Evolutionary conservation across 2,113 vertebrate genomes (phyloP).

Genomic region (Regulus satrapa): DNA sequence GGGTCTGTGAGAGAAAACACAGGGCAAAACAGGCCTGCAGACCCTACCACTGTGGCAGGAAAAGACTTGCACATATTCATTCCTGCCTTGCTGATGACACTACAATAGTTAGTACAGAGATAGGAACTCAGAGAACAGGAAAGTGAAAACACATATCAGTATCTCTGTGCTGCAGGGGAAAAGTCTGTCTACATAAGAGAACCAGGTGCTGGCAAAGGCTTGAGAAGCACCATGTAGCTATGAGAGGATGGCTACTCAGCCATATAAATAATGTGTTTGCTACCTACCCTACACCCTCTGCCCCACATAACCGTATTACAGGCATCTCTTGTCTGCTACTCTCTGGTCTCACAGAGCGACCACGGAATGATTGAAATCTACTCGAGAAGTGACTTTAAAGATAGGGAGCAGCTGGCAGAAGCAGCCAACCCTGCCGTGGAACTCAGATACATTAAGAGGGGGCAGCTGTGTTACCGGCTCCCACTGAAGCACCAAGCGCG

Average conservation of each 20-base stretch:
- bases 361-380: background rate
- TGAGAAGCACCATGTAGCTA: background rate
- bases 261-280: background rate
- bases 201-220: background rate
- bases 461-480: background rate
- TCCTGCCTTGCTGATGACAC: background rate
- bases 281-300: background rate
- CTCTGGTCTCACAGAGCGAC: background rate
- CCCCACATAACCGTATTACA: background rate
- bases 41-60: background rate
- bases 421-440: background rate
- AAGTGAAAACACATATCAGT: background rate
- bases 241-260: background rate
- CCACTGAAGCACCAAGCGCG: background rate
- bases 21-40: background rate
- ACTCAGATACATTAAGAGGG: background rate
- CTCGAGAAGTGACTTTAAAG: background rate
- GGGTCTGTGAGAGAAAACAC: background rate
- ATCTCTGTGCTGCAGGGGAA: background rate
- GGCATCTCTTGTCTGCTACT: background rate
- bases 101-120: background rate
- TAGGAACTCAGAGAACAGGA: background rate
- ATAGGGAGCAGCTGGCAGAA: background rate
- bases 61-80: background rate
- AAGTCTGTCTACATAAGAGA: background rate